A percentile compares a stretch with the other conserved stretches of the same genome.
phyloP scores from a whole-genome alignment of 2,113 vertebrate species.

The Ramphastos sulfuratus region DNA sequence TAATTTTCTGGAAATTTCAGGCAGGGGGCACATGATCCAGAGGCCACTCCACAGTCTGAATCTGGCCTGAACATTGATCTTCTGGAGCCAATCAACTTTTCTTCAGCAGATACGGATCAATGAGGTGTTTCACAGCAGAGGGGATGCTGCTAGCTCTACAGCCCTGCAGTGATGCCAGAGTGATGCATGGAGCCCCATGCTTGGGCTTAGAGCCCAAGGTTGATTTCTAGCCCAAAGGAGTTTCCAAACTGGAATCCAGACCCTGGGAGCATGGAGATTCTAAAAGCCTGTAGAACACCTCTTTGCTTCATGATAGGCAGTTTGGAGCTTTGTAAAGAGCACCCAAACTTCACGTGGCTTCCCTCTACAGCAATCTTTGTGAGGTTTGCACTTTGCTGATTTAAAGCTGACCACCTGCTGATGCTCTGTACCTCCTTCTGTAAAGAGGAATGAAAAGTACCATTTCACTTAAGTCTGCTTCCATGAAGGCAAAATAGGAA shows the following conservation, averaged over 20 bases:
- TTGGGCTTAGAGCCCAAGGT: background rate
- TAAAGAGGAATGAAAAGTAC: slow-evolving; percentile 58
- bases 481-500: slow-evolving; percentile 59
- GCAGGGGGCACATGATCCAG: background rate
- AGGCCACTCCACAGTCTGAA: background rate
- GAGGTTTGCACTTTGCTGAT: slow-evolving; percentile 21
- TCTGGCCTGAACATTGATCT: background rate
- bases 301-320: background rate
- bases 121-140: background rate
- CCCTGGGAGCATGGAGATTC: background rate
- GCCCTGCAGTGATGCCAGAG: background rate
- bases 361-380: background rate
- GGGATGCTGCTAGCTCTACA: background rate
- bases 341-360: background rate
- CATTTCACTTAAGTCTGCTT: slow-evolving; percentile 52
- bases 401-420: slow-evolving; percentile 64
- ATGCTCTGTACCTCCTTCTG: slow-evolving; percentile 42
- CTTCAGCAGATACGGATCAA: background rate
- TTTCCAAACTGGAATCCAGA: background rate
- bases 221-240: background rate
- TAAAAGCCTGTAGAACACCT: background rate
- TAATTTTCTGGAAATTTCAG: background rate
- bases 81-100: background rate
- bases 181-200: accelerated
- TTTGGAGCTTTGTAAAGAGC: background rate